Conservation (phyloP, 2,113 vertebrate species). For the Psammodynastes pulverulentus region DNA sequence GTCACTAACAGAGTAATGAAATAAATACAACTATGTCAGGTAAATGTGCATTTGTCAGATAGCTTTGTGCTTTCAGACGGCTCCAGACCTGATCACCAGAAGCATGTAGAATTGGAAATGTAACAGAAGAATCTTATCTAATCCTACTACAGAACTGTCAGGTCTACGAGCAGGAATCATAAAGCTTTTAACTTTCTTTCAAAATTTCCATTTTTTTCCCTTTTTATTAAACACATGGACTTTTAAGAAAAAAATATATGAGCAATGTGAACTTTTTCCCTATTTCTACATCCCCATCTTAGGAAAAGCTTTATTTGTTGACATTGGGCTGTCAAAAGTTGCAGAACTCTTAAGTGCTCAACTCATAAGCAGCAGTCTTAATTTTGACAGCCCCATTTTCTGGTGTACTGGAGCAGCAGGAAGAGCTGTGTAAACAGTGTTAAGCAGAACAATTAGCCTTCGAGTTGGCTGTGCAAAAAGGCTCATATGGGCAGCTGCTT, state of each 20-base stretch:
- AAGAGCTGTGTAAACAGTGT: constrained; percentile 3
- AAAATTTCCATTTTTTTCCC: background rate
- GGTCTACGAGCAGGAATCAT: background rate
- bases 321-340: background rate
- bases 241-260: background rate
- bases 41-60: background rate
- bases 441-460: constrained; percentile 6
- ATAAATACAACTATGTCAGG: no score
- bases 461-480: background rate
- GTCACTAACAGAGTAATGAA: background rate
- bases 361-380: background rate
- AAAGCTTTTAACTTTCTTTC: background rate
- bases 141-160: background rate
- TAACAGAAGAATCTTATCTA: background rate
- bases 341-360: background rate
- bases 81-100: background rate
- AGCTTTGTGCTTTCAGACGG: background rate
- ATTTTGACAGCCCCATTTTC: background rate
- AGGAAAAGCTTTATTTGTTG: background rate
- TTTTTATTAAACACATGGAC: background rate
- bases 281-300: background rate
- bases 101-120: no score
- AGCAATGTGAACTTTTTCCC: background rate
- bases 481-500: constrained; percentile 7
- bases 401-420: background rate